These are phyloP conservation scores for Anabas testudineus DNA, from an alignment of 2,797 vertebrate species.

Conservation along the genomic window DNA sequence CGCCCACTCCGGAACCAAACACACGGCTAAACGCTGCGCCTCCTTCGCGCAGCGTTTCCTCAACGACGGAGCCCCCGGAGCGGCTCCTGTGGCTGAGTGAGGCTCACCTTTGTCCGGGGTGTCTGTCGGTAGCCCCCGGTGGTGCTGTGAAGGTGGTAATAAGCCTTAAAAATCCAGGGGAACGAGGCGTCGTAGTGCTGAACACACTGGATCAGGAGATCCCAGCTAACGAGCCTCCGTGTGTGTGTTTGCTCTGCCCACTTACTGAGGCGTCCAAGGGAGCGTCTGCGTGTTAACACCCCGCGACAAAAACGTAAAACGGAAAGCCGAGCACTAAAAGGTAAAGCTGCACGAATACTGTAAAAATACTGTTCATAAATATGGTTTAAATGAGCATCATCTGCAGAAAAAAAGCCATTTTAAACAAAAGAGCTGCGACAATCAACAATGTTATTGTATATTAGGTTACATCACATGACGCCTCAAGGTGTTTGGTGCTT, in stretches of 20 bases:
- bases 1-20: slow-evolving; percentile 41
- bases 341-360: neutral
- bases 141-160: neutral
- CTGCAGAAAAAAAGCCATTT: too few species aligned
- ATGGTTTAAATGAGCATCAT: too few species aligned
- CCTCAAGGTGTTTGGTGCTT: too few species aligned
- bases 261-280: slow-evolving; percentile 25
- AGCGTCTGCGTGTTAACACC: slow-evolving; percentile 23
- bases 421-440: too few species aligned
- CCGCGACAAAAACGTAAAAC: neutral
- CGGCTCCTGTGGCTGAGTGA: neutral
- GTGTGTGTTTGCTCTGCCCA: slow-evolving; percentile 55
- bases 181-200: slow-evolving; percentile 5
- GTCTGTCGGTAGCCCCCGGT: neutral
- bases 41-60: neutral
- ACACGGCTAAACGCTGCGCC: slow-evolving; percentile 47
- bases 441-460: too few species aligned
- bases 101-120: slow-evolving; percentile 42
- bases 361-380: too few species aligned
- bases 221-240: slow-evolving; percentile 37
- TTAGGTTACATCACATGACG: too few species aligned
- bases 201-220: slow-evolving; percentile 13
- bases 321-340: too few species aligned
- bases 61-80: neutral
- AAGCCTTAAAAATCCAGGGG: slow-evolving; percentile 10